Evolutionary conservation across 2,888 invertebrate genomes (phyloP).

Genomic region (Tenthredo livida): DNA sequence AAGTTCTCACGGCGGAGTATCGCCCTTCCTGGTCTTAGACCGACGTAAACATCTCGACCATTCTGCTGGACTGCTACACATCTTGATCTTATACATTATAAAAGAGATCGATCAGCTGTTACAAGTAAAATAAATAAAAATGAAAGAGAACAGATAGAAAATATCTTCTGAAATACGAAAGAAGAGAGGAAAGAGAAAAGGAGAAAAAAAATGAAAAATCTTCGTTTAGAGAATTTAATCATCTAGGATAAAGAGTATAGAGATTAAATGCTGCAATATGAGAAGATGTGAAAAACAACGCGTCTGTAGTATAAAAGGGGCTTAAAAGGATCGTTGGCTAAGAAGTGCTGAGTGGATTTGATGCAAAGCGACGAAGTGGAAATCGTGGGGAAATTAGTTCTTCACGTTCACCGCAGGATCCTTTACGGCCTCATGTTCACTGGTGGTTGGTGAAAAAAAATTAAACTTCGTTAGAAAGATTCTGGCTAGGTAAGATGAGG

Average conservation of each 20-base stretch:
- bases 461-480: neutral
- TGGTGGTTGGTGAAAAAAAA: neutral
- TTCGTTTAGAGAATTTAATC: neutral
- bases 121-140: neutral
- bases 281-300: constrained; percentile 3
- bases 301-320: neutral
- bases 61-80: neutral
- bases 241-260: neutral
- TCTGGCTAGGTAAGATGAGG: neutral
- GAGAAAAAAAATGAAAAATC: too few species aligned
- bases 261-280: neutral
- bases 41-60: constrained; percentile 23
- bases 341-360: constrained; percentile 25
- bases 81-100: neutral
- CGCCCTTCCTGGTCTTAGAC: neutral
- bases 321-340: constrained; percentile 17
- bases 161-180: neutral
- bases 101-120: neutral
- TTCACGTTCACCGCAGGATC: neutral
- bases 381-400: constrained; percentile 17
- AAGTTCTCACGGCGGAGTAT: constrained; percentile 48
- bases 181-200: neutral
- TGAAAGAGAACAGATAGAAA: neutral
- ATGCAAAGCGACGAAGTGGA: constrained; percentile 26
- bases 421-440: neutral